Conservation (phyloP, 2,113 vertebrate genomes). For the Tor tambroides region DNA sequence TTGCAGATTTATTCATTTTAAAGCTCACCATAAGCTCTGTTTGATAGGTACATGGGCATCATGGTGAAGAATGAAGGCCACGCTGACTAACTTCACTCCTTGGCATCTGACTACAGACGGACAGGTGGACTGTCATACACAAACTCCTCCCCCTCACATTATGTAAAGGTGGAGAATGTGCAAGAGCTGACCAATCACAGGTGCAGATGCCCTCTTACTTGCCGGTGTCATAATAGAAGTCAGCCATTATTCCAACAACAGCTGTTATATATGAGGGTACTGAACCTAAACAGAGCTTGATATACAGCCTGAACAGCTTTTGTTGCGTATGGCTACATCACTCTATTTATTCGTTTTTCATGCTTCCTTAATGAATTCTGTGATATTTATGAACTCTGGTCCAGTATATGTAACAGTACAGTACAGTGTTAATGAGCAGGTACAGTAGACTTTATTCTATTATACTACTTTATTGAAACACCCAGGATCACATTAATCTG, state of each 20-base stretch:
- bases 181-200: constrained; percentile 4
- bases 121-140: constrained; percentile 17
- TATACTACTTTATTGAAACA: background rate
- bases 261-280: background rate
- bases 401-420: background rate
- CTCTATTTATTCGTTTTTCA: constrained; percentile 7
- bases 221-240: background rate
- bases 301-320: background rate
- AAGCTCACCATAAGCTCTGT: background rate
- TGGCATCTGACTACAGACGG: background rate
- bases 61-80: constrained; percentile 70
- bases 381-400: background rate
- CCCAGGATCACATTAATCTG: background rate
- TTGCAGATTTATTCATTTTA: background rate
- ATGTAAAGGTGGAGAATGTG: background rate
- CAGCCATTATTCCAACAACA: background rate
- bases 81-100: constrained; percentile 38
- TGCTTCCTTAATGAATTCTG: background rate
- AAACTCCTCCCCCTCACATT: background rate
- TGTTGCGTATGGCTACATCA: background rate
- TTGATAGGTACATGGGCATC: constrained; percentile 84
- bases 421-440: constrained; percentile 6
- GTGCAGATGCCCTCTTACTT: background rate
- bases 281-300: background rate
- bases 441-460: background rate